phyloP scores from a whole-genome alignment of 2,888 invertebrate genomes.

The Micoletzkya japonica region DNA sequence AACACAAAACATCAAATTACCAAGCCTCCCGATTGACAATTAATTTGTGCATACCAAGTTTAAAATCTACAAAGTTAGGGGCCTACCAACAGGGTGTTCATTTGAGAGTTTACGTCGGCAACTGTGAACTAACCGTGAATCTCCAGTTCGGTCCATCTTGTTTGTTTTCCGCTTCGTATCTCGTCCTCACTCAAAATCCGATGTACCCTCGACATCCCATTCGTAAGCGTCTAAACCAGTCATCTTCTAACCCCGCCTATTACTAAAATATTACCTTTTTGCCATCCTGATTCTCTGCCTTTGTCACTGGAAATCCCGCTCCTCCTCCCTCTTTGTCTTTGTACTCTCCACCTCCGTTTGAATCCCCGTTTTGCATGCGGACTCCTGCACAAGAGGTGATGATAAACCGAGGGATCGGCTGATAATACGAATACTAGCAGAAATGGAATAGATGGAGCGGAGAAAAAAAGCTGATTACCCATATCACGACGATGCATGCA shows the following conservation, averaged over 20 bases:
- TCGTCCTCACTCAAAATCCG: conserved; percentile 58
- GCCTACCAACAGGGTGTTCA: too few relatives aligned
- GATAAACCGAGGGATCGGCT: too few relatives aligned
- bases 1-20: neutral
- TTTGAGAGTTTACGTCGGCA: neutral
- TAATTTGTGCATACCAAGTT: too few relatives aligned
- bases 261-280: conserved; percentile 34
- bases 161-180: conserved; percentile 44
- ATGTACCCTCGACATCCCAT: conserved; percentile 55
- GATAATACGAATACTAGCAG: too few relatives aligned
- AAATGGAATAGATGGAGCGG: too few relatives aligned
- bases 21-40: too few relatives aligned
- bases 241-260: too few relatives aligned
- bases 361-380: conserved; percentile 36
- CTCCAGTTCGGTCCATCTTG: conserved; percentile 60
- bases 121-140: conserved; percentile 55
- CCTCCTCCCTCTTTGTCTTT: conserved; percentile 47
- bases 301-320: conserved; percentile 51
- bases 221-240: conserved; percentile 39
- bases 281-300: conserved; percentile 48
- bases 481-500: conserved; percentile 2
- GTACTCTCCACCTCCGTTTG: conserved; percentile 34
- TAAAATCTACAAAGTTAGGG: too few relatives aligned
- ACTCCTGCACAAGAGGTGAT: conserved; percentile 19
- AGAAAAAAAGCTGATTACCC: conserved; percentile 6